Percentiles rank a stretch among this genome's conserved stretches.
phyloP scores from a whole-genome alignment of 2,113 vertebrate genomes.

The Oreamnos americanus region DNA sequence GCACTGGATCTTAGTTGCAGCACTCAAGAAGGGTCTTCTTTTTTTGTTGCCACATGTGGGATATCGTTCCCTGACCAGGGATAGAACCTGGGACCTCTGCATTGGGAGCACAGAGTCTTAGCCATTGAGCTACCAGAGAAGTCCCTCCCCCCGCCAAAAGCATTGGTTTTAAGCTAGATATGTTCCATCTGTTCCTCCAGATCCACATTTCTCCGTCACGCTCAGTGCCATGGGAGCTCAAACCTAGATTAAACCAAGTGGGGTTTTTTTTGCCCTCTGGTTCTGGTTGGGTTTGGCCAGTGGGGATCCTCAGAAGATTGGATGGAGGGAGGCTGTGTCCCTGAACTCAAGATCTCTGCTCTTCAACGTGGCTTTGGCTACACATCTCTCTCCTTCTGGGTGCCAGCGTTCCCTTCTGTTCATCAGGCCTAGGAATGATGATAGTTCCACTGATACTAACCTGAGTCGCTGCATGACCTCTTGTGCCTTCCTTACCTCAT shows the following conservation, averaged over 20 bases:
- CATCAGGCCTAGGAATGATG: neutral
- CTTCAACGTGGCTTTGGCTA: neutral
- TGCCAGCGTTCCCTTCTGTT: neutral
- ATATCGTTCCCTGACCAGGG: neutral
- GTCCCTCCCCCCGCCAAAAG: rapidly evolving
- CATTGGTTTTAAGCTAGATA: neutral
- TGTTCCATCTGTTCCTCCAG: neutral
- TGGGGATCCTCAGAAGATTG: neutral
- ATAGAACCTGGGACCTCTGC: neutral
- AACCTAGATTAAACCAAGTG: neutral
- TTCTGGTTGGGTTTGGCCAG: neutral
- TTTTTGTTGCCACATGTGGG: neutral
- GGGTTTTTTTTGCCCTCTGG: neutral
- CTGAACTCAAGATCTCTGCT: neutral
- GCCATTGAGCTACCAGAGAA: neutral
- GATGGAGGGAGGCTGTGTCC: neutral
- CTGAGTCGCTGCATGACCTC: neutral
- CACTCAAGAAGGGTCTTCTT: neutral
- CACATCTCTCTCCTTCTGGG: neutral
- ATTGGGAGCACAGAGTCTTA: neutral
- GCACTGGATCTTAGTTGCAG: neutral
- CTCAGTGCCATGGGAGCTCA: neutral
- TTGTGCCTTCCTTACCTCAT: neutral
- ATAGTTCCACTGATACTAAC: neutral
- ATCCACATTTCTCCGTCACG: neutral